phyloP scores from a whole-genome alignment of 2,888 invertebrate species.

The Ernsta delagoae region DNA sequence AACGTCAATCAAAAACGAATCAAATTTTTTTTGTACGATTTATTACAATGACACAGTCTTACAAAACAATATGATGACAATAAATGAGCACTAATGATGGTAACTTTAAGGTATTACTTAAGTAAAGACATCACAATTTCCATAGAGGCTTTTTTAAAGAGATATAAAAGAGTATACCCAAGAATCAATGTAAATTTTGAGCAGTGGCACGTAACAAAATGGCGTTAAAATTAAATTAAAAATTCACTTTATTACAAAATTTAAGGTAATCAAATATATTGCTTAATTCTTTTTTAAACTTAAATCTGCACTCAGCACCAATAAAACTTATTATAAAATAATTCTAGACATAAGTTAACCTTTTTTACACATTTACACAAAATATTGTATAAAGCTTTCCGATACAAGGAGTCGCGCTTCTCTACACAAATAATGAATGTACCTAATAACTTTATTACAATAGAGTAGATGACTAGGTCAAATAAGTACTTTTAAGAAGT shows the following conservation, averaged over 20 bases:
- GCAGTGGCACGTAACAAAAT: slow-evolving; percentile 19
- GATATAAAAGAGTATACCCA: no score
- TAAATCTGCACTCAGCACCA: slow-evolving; percentile 70
- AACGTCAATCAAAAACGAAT: no score
- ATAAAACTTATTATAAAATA: slow-evolving; percentile 58
- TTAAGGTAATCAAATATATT: slow-evolving; percentile 7
- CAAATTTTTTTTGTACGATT: slow-evolving; percentile 72
- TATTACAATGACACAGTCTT: slow-evolving; percentile 83
- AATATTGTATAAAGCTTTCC: slow-evolving; percentile 43
- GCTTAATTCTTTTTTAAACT: no score
- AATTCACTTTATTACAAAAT: not conserved
- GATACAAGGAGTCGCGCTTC: not conserved
- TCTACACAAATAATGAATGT: not conserved
- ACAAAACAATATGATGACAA: slow-evolving; percentile 77
- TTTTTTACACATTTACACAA: slow-evolving; percentile 75
- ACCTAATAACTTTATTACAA: no score
- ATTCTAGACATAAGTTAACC: slow-evolving; percentile 67
- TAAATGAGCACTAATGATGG: slow-evolving; percentile 72
- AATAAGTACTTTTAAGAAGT: no score
- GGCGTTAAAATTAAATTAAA: slow-evolving; percentile 17
- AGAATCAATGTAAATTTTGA: slow-evolving; percentile 9
- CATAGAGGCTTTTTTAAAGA: no score
- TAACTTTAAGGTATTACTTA: slow-evolving; percentile 73
- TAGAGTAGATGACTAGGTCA: no score
- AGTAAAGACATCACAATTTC: slow-evolving; percentile 67